Evolutionary conservation across 2,797 vertebrate species (phyloP), one percentile per base, ranked within the genome.

Genomic region (Eulemur mongoz): DNA sequence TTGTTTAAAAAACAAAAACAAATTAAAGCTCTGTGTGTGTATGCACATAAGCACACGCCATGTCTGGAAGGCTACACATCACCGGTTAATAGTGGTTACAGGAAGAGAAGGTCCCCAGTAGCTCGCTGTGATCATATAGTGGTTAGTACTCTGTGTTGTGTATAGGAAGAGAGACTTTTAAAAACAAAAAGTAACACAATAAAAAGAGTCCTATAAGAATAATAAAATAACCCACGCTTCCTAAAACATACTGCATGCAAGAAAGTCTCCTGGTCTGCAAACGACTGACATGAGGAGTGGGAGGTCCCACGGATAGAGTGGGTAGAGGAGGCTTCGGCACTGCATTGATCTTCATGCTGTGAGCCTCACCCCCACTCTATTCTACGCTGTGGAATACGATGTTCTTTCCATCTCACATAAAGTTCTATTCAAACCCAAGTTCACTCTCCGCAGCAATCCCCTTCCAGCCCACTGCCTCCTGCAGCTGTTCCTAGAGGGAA

Each of bases 1-100:
- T 86, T 90, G 50, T 79, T 90, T 75, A 70, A 92, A 92, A 75
- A 61, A 59, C 17, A 92, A 92, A 75, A 61, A 59, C 17, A 43
- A 35, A 76, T 27, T 5, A 14, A 78, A 7, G 13, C 25, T 3
- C 11, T 63, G n/a, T 73, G 14, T 50, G 63, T 83, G 17, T 4
- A 15, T 7, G 32, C 15, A 54, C 30, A 23, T 35, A 27, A 27
- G 54, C 14, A n/a, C 15, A 4, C 10, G 48, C 72, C 23, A 15
- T 17, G 25, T 57, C 52, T 48, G 38, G 43, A 91, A 78, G 65
- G 30, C 11, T 70, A 59, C 72, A 73, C 13, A 67, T 2, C 15
- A 57, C 7, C 5, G 4, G 3, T 85, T 70, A 67, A 81, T 7
- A 38, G 38, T 72, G 17, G n/a, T 90, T 80, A 50, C 7, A 12